Evolutionary conservation across 2,113 vertebrate species (phyloP), one percentile per base, ranked within the genome.

Genomic region (Tichodroma muraria): DNA sequence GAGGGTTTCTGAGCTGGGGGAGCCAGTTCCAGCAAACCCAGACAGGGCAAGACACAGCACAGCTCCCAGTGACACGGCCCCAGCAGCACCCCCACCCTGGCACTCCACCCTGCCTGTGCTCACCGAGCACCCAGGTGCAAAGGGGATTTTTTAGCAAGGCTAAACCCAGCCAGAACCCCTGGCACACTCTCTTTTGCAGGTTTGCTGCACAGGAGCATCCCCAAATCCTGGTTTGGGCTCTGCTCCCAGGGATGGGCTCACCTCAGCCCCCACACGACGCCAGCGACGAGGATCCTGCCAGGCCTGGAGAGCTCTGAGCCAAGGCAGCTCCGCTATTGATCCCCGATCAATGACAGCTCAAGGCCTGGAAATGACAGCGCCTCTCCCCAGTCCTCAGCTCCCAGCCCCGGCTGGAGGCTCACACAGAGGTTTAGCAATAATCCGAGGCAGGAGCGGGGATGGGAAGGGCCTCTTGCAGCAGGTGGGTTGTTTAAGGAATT

Each of bases 331-430:
- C 0, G 4, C 54, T 84, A 97, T 96, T 23, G 91, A 94, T 96
- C 76, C 47, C 47, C 24, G 8, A 89, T 97, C 96, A 87, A 96
- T 95, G 91, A 21, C 80, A 93, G 87, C 92, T 86, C 85, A 60
- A 91, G 70, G 93, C 94, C 91, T 90, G 85, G 81, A 90, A 89
- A 84, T 49, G 90, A 73, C 94, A 63, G 82, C 2, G 31, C 61
- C 92, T 85, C 38, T 56, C 23, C 76, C 60, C 7, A 56, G 69
- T 7, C 77, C 87, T 88, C 60, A 23, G 11, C 35, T 80, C 69
- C 72, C 76, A 57, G n/a, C 87, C 76, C 33, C 3, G 80, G 49
- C 81, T 53, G 79, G 45, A 59, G 52, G 71, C 92, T 93, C 53
- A 0, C 22, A 9, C 61, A 3, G 76, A 75, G 82, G 8, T 75